Evolutionary conservation across 2,888 invertebrate genomes (phyloP), one percentile per base, ranked within the genome.

Genomic region (Agrochola circellaris): DNA sequence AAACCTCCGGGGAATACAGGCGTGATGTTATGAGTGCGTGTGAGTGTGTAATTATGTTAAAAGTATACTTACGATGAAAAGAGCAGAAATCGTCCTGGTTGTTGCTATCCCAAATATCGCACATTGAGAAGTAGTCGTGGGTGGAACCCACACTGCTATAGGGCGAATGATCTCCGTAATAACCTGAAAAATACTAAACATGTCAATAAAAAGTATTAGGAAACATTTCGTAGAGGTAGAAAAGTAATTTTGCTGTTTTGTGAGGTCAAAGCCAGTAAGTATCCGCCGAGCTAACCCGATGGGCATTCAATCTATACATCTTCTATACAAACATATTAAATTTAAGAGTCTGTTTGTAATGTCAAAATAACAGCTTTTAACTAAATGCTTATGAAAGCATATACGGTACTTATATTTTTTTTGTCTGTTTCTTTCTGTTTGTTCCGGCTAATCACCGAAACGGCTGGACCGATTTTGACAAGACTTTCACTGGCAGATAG

Each of bases 121-220:
- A 95, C 95, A 95, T 95, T 1, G 96, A 94, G 86, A 94, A 95
- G 83, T 94, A 96, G 68, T 96, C 96, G 72, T 92, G 92, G 0
- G 94, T 95, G 0, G 96, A 96, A 5, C 94, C 94, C 34, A 96
- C 92, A 79, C 96, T 97, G 92, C 97, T 96, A 87, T 95, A 94
- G 0, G 96, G 93, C 23, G 97, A 96, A 72, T 94, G 93, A 60
- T 96, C 96, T 2, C 97, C 95, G 74, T 93, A 96, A 83, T 94
- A 96, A 60, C 97, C 97, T 97, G 89, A 54, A 90, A 88, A 54
- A 68, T 77, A 69, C 61, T 69, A 45, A 42, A 38, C 9, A 65
- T 17, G 42, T 84, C n/a, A 69, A 51, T 56, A 77, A 26, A 56
- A 58, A 2, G 45, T 20, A 20, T 62, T 6, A 9, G 9, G 5